Evolutionary conservation across 2,113 vertebrate genomes (phyloP), one percentile per base, ranked within the genome.

Genomic region (Pachypanchax playfairii): DNA sequence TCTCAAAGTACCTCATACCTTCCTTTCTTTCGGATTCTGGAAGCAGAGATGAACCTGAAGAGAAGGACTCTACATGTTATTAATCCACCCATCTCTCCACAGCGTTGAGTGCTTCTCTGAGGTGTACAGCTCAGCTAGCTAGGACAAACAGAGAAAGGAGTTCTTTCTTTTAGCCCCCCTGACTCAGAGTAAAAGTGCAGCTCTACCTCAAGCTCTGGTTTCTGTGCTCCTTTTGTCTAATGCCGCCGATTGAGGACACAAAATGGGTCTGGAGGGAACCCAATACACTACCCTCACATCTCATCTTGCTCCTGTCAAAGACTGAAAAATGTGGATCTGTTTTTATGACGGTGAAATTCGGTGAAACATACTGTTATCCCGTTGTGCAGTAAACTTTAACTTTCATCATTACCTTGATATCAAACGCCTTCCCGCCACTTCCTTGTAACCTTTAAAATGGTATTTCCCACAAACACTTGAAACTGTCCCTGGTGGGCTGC

Each of bases 231-330:
- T 88, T 91, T 92, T 92, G 89, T 91, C 72, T 75, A 57, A 60
- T 65, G 56, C 80, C 73, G 85, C 81, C 49, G 59, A 86, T 79
- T 63, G 79, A 84, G 85, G 71, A 85, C 77, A 73, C 69, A 79
- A 88, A 90, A 92, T 89, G 82, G 90, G 87, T 75, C 83, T 86
- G 87, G 77, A 80, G 54, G 88, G 69, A 92, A 91, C 87, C 78
- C 80, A 78, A 91, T 77, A 89, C 86, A 67, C 65, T 55, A 3
- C 79, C 85, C 70, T 88, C 70, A 73, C 61, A 63, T 85, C 87
- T 85, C 85, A 85, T 84, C 69, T 64, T 15, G 39, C 50, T 49
- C 56, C 56, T 57, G 73, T 76, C 55, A 69, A 64, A 54, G 47
- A 52, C 74, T 31, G 60, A 66, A 66, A 51, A 26, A 43, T 26